Base-by-base conservation (phyloP, 2,888 invertebrate genomes). In the Hemicrepidius hirtus region DNA sequence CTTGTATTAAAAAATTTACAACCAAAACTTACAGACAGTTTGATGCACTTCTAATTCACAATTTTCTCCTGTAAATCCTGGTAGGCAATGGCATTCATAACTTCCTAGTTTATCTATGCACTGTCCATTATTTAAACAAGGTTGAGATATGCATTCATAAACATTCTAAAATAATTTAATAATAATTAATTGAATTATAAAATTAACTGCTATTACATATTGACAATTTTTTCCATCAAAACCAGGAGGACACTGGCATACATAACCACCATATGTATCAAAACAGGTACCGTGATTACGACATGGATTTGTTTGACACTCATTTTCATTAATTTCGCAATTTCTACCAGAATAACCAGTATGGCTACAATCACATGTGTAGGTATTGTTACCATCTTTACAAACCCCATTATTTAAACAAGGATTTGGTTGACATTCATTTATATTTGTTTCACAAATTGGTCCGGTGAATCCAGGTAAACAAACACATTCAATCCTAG, bases 191-290 rank as follows among this genome's bases (percentile, higher is more conserved):
- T 57, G 59, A 35, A 57, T 28, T n/a, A 40, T 21, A 41, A 21
- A 60, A 24, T 24, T 24, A 24, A 5, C 24, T 2, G 24, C 24
- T 24, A 9, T 85, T 80, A 92, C 92, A 83, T 88, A 87, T 81
- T 95, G 93, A 84, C 96, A 96, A 75, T 93, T 91, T 73, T 91
- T 91, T 24, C 96, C 96, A 67, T 92, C 92, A 87, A 92, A 96
- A n/a, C 95, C 95, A 10, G 90, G 88, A 66, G 88, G 88, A 85
- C 96, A 96, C 80, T 92, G 92, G 84, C 96, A 96, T 77, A 92
- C 88, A 82, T 91, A 96, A 62, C 92, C 89, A 12, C 95, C 95
- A 85, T 95, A 95, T 67, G 92, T 94, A 86, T 95, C 94, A 85
- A 92, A 95, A 86, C 96, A 96, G 50, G 90, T 89, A 24, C 95